Base-by-base conservation (phyloP, 2,113 vertebrate genomes). In the Procapra przewalskii region DNA sequence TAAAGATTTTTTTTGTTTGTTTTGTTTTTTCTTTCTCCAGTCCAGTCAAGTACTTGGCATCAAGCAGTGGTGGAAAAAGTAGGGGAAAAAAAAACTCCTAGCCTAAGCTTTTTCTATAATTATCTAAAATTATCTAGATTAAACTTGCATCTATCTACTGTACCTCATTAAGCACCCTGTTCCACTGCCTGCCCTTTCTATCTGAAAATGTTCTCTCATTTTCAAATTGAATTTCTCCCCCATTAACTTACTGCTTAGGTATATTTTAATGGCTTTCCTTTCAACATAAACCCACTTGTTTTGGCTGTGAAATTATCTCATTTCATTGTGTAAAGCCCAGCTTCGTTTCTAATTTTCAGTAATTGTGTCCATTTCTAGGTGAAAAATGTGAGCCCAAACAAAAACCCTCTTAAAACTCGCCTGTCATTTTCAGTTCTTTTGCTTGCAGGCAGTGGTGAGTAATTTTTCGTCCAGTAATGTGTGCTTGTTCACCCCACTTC, bases 91-190 rank as follows among this genome's bases (percentile, higher is more conserved):
- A 45, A 55, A 19, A 29, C 29, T 31, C 45, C 77, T 55, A 96
- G 87, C 90, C 90, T 97, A 91, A 97, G 97, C 84, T 97, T 97
- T 98, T 97, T 86, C 92, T 97, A 82, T 98, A 98, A 98, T 98
- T 98, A 98, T 98, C 97, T 97, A 97, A 98, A 98, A 98, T 98
- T 97, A 98, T 98, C 96, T 98, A 97, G 98, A 98, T 98, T 98
- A 98, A 98, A 97, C 92, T 97, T 96, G 97, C 97, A 96, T 96
- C 55, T 97, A 97, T 98, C 97, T 96, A 98, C 98, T 97, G 97
- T 98, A 98, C 91, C 93, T 98, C 98, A 98, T 98, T 98, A 98
- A 96, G 90, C 97, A 97, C 90, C 95, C 94, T 77, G 97, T 97
- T 98, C 97, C 98, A 96, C 87, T 82, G 97, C 95, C 97, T 98